These are phyloP conservation scores for Oophaga sylvatica DNA, from an alignment of 2,797 vertebrate genomes.

Conservation along the genomic window DNA sequence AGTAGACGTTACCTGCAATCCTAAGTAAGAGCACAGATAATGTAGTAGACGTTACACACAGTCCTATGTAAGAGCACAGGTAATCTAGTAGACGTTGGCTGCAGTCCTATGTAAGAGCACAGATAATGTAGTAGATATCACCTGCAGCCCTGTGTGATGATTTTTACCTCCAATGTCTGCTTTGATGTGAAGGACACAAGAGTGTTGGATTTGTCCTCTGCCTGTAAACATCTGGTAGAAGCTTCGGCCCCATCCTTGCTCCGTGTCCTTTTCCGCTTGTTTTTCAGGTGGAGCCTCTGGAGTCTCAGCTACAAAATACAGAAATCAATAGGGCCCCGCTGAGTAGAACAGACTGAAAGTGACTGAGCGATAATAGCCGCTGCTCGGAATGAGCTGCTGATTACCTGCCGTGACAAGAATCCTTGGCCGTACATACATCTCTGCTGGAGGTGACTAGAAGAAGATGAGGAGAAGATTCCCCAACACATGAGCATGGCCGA, in stretches of 20 bases:
- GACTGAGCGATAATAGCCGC: constrained; percentile 32
- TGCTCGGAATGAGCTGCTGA: constrained; percentile 3
- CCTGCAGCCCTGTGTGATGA: not conserved
- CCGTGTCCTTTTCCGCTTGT: constrained; percentile 10
- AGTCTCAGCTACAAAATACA: constrained; percentile 42
- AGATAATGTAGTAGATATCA: not conserved
- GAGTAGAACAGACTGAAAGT: constrained; percentile 41
- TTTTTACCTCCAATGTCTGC: not conserved
- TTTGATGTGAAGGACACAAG: constrained; percentile 36
- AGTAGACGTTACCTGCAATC: too few relatives aligned
- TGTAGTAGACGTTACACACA: too few relatives aligned
- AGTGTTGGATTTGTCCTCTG: constrained; percentile 15
- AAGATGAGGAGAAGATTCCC: not conserved
- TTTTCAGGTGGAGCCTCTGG: constrained; percentile 23
- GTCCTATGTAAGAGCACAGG: too few relatives aligned
- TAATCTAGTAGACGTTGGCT: not conserved
- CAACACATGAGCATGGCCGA: not conserved
- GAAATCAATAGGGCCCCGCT: constrained; percentile 53
- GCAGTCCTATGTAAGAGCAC: too few relatives aligned
- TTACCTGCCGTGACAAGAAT: constrained; percentile 51
- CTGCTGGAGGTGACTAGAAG: not conserved
- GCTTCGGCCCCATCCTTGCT: constrained; percentile 25
- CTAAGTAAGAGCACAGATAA: too few relatives aligned
- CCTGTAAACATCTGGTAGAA: constrained; percentile 38
- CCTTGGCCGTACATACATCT: constrained; percentile 2